Conservation (phyloP, 1,140 invertebrate species). For the Tetramorium parvispinum region DNA sequence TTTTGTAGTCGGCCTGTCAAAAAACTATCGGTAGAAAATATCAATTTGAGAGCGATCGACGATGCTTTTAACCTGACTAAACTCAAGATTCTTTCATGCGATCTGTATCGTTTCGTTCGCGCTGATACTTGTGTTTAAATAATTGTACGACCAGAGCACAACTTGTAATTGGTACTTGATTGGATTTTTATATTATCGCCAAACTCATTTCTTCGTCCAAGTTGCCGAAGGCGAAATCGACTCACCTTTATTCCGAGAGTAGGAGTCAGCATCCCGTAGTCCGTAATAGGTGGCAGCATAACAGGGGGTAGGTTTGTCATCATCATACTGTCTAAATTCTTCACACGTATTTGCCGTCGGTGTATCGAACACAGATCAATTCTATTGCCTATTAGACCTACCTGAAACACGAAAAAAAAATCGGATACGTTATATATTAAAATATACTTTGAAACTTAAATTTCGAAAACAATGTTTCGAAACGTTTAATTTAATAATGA, state of each 20-base stretch:
- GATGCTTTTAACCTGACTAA: not conserved
- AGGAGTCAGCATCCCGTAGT: constrained; percentile 84
- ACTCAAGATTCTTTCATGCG: not conserved
- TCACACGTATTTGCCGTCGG: constrained; percentile 73
- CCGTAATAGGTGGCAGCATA: constrained; percentile 84
- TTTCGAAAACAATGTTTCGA: too few species aligned
- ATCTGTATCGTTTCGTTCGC: not conserved
- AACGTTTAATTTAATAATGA: not conserved
- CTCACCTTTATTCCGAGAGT: constrained; percentile 85
- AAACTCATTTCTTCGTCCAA: constrained; percentile 19
- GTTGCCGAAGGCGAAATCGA: constrained; percentile 26
- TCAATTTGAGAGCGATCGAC: not conserved
- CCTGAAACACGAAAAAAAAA: constrained; percentile 80
- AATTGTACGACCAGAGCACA: not conserved
- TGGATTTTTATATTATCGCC: not conserved
- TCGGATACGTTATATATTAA: not conserved
- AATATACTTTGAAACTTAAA: not conserved
- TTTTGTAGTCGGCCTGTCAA: not conserved
- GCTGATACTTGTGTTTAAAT: not conserved
- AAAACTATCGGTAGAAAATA: constrained; percentile 26
- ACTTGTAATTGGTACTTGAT: not conserved
- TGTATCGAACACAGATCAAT: constrained; percentile 77
- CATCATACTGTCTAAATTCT: constrained; percentile 84
- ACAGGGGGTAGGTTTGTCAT: constrained; percentile 85
- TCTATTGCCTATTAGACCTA: constrained; percentile 81